Base-by-base conservation (phyloP, 1,140 invertebrate genomes). In the Saccostrea glomerata region DNA sequence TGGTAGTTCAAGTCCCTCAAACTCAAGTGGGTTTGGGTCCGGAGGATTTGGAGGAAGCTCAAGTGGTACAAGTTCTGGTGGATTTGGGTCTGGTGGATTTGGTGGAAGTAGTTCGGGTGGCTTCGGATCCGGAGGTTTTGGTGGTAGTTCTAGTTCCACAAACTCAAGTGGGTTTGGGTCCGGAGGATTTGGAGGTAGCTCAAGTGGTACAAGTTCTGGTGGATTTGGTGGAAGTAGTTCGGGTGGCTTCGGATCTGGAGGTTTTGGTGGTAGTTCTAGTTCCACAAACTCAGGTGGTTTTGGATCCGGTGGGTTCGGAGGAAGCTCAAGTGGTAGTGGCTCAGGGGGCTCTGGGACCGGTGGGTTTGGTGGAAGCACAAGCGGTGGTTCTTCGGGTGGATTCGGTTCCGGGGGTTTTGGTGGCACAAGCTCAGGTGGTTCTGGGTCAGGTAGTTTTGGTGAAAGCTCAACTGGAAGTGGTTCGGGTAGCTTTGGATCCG, bases 41-140 rank as follows among this genome's bases (percentile, higher is more conserved):
- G 54, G 82, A 12, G 82, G 82, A 9, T 83, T 83, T 23, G 82
- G 82, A 47, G 82, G 82, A 83, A 83, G 82, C 25, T 30, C 66
- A 73, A 73, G 66, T 73, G 66, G 66, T 7, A 73, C 66, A 73
- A 20, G 58, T 60, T 73, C 66, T 11, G 66, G 9, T 73, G 66
- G 66, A 23, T 73, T 73, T 23, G 66, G 66, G 12, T 73, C 66
- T 70, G 66, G 66, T 17, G 66, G 66, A 23, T 70, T 56, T 47
- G 40, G 54, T 23, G 13, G 7, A 7, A 56, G 82, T 36, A 23
- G 73, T 15, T 82, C 73, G 25, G 12, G 17, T 30, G 73, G 25
- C 1, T 77, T 77, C 30, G 70, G 70, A 20, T 63, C 58, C 9
- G 17, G 17, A 2, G 60, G 17, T 17, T 47, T 66, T 17, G 82